Evolutionary conservation across 2,113 vertebrate genomes (phyloP).

Genomic region (Poicephalus meyeri): DNA sequence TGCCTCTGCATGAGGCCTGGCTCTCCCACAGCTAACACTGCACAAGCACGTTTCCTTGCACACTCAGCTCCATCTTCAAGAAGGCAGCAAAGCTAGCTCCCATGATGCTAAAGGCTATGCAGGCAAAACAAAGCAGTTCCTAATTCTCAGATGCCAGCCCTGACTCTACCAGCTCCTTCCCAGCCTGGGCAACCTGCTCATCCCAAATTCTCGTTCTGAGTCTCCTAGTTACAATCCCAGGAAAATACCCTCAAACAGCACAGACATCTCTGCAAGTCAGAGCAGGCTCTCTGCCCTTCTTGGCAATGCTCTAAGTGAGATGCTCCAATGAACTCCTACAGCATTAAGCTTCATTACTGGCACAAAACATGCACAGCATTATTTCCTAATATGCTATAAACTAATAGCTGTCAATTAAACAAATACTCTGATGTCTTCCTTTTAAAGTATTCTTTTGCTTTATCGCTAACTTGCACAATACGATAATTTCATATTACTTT

Average conservation of each 20-base stretch:
- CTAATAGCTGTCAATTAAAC: constrained; percentile 43
- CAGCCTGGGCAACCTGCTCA: background rate
- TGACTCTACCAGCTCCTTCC: background rate
- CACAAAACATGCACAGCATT: background rate
- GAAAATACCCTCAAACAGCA: background rate
- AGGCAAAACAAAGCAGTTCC: background rate
- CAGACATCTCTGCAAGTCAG: background rate
- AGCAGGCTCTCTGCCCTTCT: background rate
- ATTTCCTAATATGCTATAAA: background rate
- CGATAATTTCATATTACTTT: background rate
- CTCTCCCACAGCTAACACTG: background rate
- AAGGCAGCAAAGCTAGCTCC: background rate
- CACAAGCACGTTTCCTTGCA: background rate
- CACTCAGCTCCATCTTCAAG: background rate
- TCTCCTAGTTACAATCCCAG: background rate
- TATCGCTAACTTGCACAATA: constrained; percentile 25
- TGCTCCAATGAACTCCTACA: background rate
- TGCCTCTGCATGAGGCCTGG: rapidly evolving
- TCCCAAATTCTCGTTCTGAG: rapidly evolving
- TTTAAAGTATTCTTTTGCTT: constrained; percentile 1
- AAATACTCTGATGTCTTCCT: constrained; percentile 4
- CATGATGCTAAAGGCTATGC: rapidly evolving
- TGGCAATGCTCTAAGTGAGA: background rate
- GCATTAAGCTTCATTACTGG: background rate
- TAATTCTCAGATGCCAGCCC: background rate